phyloP scores from a whole-genome alignment of 2,888 invertebrate species.

The Allophyes oxyacanthae region DNA sequence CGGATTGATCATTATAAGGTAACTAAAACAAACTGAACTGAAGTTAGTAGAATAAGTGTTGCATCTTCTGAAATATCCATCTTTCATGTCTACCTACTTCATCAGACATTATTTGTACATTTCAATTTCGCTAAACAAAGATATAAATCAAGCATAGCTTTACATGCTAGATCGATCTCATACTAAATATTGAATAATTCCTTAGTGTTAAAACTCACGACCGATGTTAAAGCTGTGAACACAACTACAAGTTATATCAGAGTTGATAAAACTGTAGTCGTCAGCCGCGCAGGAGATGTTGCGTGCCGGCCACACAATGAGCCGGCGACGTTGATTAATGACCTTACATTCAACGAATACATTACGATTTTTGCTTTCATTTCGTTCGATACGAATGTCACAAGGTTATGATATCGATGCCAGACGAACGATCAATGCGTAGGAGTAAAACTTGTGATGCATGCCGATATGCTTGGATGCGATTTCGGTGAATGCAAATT shows the following conservation, averaged over 20 bases:
- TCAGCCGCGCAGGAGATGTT: constrained; percentile 73
- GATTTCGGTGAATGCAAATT: constrained; percentile 46
- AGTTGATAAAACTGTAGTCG: constrained; percentile 77
- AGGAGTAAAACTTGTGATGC: constrained; percentile 53
- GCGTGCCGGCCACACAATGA: constrained; percentile 88
- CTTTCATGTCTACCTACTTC: no score
- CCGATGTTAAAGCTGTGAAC: constrained; percentile 56
- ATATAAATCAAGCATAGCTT: no score
- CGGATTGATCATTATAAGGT: no score
- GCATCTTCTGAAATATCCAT: no score
- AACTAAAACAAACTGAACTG: no score
- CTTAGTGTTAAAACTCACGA: constrained; percentile 38
- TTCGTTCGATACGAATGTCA: constrained; percentile 87
- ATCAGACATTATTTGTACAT: no score
- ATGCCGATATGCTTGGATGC: constrained; percentile 45
- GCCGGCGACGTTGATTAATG: constrained; percentile 87
- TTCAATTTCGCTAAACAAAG: no score
- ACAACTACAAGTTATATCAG: constrained; percentile 68
- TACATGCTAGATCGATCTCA: no score
- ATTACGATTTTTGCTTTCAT: constrained; percentile 89
- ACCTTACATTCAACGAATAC: constrained; percentile 87
- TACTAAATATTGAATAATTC: constrained; percentile 11
- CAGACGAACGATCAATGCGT: constrained; percentile 66
- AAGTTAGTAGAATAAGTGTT: no score
- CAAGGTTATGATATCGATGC: constrained; percentile 88